Evolutionary conservation across 2,113 vertebrate genomes (phyloP).

Genomic region (Oreochromis niloticus): DNA sequence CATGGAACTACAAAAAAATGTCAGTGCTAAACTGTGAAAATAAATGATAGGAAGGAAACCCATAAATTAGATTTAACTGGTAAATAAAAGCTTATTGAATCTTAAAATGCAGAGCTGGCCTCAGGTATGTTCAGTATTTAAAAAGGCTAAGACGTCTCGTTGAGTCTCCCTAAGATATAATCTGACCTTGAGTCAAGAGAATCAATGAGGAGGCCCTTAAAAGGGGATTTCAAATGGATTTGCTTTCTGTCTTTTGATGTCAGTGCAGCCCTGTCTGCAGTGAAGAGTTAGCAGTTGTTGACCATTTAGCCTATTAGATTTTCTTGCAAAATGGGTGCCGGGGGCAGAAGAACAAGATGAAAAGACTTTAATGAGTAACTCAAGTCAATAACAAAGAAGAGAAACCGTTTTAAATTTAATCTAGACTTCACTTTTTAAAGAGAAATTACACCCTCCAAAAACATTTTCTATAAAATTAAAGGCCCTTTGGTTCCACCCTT

Average conservation of each 20-base stretch:
- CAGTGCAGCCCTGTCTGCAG: not conserved
- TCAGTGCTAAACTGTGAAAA: not conserved
- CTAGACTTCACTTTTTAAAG: not conserved
- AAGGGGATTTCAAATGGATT: not conserved
- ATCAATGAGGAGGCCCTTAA: not conserved
- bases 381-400: not conserved
- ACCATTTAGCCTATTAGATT: not conserved
- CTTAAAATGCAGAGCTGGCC: not conserved
- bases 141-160: not conserved
- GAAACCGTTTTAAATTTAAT: not conserved
- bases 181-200: not conserved
- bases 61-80: not conserved
- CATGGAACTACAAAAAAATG: not conserved
- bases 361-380: not conserved
- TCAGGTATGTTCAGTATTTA: not conserved
- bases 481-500: not conserved
- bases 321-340: not conserved
- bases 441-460: not conserved
- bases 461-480: not conserved
- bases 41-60: not conserved
- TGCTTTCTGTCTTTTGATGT: not conserved
- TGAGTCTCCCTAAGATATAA: not conserved
- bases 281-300: not conserved
- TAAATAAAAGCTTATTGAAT: not conserved
- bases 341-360: not conserved